A percentile compares a stretch with the other conserved stretches of the same genome.
Evolutionary conservation across 2,888 invertebrate genomes (phyloP).

Genomic region (Scaptomyza tumidula): DNA sequence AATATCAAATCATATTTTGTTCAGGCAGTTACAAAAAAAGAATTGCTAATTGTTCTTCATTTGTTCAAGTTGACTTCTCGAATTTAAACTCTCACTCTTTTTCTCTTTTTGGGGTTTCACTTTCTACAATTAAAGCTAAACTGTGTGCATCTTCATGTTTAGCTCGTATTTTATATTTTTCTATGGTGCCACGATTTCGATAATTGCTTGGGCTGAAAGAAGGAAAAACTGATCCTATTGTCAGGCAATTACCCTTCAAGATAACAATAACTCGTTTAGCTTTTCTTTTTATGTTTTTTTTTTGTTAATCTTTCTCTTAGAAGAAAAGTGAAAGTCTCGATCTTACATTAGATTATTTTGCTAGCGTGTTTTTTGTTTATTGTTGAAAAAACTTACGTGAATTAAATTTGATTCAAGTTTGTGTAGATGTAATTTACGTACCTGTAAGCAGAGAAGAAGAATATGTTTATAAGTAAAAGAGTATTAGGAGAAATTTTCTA

Average conservation of each 20-base stretch:
- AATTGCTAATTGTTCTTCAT: slow-evolving; percentile 73
- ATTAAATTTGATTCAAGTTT: slow-evolving; percentile 7
- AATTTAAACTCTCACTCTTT: not conserved
- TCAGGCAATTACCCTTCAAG: slow-evolving; percentile 36
- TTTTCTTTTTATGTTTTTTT: not conserved
- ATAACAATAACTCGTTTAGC: slow-evolving; percentile 1
- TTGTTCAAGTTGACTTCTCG: slow-evolving; percentile 31
- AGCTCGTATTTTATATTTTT: not conserved
- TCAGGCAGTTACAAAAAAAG: slow-evolving; percentile 10
- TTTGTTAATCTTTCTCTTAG: slow-evolving; percentile 7
- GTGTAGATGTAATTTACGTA: slow-evolving; percentile 41
- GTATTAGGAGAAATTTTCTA: not conserved
- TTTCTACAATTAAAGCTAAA: slow-evolving; percentile 71
- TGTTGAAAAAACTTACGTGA: slow-evolving; percentile 36
- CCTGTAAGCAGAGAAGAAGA: slow-evolving; percentile 50
- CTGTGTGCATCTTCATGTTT: slow-evolving; percentile 35
- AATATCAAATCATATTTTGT: slow-evolving; percentile 56
- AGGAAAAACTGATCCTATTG: slow-evolving; percentile 27
- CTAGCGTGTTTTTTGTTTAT: not conserved
- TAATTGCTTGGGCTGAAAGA: slow-evolving; percentile 27
- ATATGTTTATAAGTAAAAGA: slow-evolving; percentile 5
- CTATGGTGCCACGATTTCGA: slow-evolving; percentile 37
- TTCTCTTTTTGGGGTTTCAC: slow-evolving; percentile 6
- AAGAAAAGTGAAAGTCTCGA: slow-evolving; percentile 50
- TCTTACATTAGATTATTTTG: slow-evolving; percentile 38